Percentiles rank a stretch among this genome's conserved stretches.
Conservation (phyloP, 2,113 vertebrate species). For the Gnathonemus longibarbis region DNA sequence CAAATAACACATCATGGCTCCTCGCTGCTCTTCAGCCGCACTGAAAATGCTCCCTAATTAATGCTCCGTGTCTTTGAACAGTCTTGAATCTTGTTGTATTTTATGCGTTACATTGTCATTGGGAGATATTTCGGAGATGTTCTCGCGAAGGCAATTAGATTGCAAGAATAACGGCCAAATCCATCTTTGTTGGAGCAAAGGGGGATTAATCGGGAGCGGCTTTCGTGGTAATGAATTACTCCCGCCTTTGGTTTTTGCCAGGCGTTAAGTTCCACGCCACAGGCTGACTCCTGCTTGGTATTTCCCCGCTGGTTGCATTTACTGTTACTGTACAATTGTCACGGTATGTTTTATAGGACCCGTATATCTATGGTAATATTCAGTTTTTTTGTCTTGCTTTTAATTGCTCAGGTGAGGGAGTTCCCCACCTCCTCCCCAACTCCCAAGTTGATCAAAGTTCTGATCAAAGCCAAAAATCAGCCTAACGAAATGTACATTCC, state of each 20-base stretch:
- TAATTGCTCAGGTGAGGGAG: neutral
- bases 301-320: neutral
- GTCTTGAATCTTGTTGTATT: neutral
- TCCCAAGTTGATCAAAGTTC: neutral
- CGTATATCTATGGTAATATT: neutral
- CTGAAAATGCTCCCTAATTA: neutral
- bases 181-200: conserved; percentile 3
- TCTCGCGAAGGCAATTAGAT: neutral
- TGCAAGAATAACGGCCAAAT: conserved; percentile 7
- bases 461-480: neutral
- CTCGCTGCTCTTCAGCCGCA: neutral
- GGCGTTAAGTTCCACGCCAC: neutral
- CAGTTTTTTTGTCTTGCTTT: neutral
- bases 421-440: neutral
- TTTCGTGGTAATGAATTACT: neutral
- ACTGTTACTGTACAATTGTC: neutral
- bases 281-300: neutral
- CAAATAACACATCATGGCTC: neutral
- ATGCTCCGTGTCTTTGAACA: neutral
- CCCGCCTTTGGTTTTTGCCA: neutral
- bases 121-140: neutral
- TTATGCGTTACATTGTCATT: neutral
- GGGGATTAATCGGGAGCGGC: conserved; percentile 16
- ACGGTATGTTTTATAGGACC: neutral
- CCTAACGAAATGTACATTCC: neutral